Percentiles rank a stretch among this genome's conserved stretches.
These are phyloP conservation scores for Gallinago paraguaiae DNA, from an alignment of 2,113 vertebrate species.

Conservation along the genomic window DNA sequence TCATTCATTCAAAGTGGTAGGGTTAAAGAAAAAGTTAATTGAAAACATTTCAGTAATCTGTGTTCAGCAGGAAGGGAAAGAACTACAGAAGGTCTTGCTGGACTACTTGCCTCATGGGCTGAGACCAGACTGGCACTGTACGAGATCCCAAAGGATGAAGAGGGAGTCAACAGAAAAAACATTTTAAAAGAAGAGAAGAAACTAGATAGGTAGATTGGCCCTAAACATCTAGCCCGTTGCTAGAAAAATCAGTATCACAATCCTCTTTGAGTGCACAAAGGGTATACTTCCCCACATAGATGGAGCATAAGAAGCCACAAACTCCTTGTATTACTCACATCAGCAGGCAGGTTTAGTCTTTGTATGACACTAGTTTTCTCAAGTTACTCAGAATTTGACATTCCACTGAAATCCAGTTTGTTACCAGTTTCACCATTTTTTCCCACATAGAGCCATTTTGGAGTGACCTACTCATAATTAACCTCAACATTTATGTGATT, in stretches of 20 bases:
- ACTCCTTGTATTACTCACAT: not conserved
- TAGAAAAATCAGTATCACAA: not conserved
- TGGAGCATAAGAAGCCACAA: not conserved
- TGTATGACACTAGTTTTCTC: not conserved
- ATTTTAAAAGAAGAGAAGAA: not conserved
- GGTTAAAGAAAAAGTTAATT: not conserved
- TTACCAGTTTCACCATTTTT: not conserved
- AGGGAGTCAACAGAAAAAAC: not conserved
- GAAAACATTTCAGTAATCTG: not conserved
- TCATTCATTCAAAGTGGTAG: not conserved
- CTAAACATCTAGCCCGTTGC: not conserved
- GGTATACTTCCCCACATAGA: not conserved
- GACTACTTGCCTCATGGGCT: not conserved
- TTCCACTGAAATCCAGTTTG: not conserved
- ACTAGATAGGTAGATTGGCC: not conserved
- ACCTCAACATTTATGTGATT: not conserved
- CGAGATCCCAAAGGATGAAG: not conserved
- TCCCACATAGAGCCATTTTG: not conserved
- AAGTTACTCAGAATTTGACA: not conserved
- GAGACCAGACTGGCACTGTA: not conserved
- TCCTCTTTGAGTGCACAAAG: not conserved
- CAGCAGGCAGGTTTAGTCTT: not conserved
- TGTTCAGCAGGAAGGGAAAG: not conserved
- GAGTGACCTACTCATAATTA: not conserved
- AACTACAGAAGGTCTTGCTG: not conserved